Evolutionary conservation across 92 coral and sea anemone genomes (phyloP), one percentile per base, ranked within the genome.

Genomic region (Parazoanthus swiftii): DNA sequence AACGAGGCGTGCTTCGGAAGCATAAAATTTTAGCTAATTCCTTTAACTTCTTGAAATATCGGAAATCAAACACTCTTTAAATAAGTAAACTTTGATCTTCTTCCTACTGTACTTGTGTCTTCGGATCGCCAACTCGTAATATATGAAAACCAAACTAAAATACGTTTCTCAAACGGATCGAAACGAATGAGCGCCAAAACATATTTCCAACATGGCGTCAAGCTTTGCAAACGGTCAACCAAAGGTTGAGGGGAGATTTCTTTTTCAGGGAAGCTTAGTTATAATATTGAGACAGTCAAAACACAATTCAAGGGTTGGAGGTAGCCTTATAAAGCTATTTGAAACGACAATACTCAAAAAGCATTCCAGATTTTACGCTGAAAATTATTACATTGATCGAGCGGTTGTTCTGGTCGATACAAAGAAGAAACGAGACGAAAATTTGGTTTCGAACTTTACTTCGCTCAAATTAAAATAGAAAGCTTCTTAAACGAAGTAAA

Each of bases 151-250:
- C 21, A 4, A 18, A 72, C 66, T 46, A 29, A 71, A 70, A 8
- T 70, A 29, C 79, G 79, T 68, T 83, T 26, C 39, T n/a, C 51
- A 14, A 21, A 70, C 43, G 58, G 87, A 68, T 68, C 77, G 58
- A 83, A 68, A 83, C 77, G 58, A 83, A 46, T 20, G 68, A 18
- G 87, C 87, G 87, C 87, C 87, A 83, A 70, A 83, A 39, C 46
- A 71, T 66, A 44, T 67, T 82, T 81, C 58, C 86, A 83, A 84
- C 87, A 84, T 84, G 87, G 87, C 87, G 87, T 51, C 87, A 84
- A 33, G 67, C 4, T 44, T 84, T 70, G 50, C 78, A 70, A 84
- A 84, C 78, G 87, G 87, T 42, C 35, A 71, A 21, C 79, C 33
- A 70, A 73, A 46, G 6, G 44, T n/a, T 54, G 65, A 26, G 75